Evolutionary conservation across 2,113 vertebrate species (phyloP), one percentile per base, ranked within the genome.

Genomic region (Rallus limicola): DNA sequence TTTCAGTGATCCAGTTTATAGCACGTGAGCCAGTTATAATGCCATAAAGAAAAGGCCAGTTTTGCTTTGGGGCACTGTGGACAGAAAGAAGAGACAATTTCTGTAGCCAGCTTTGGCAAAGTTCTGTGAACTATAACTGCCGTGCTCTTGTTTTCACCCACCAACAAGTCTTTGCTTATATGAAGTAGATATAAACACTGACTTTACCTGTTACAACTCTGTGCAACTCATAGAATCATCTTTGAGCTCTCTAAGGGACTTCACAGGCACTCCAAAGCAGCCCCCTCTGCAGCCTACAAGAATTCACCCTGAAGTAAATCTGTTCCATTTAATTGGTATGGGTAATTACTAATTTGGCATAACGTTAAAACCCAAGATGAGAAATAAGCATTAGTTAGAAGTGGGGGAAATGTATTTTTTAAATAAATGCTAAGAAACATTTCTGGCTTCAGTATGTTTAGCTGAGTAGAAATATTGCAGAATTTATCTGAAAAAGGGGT

Each of bases 331-430:
- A 92, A 93, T 69, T 92, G 62, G 29, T 48, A 60, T 17, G 38
- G 12, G 42, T 90, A 78, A 81, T 94, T 92, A 90, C 34, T 82
- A 88, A 86, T 29, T 83, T 34, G 26, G 18, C 42, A 93, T 89
- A 52, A 93, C 63, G 86, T 92, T 95, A 92, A 80, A 95, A 92
- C 55, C 88, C 76, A 38, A 10, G 67, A 44, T 70, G 59, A 95
- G 67, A 93, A 88, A 86, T 31, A 76, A 17, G 64, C 36, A 38
- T 69, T 76, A 80, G 8, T 25, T 88, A 86, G 28, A 74, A 59
- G 28, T 74, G 24, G 58, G 48, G 0, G 72, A 92, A 77, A 63
- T 18, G 2, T 26, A 8, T 25, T 67, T 93, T 82, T 80, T 72
- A 19, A 19, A 59, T 86, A 90, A 94, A 88, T 60, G 16, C 28